phyloP scores from a whole-genome alignment of 2,797 vertebrate genomes.

The Acanthiza pusilla region DNA sequence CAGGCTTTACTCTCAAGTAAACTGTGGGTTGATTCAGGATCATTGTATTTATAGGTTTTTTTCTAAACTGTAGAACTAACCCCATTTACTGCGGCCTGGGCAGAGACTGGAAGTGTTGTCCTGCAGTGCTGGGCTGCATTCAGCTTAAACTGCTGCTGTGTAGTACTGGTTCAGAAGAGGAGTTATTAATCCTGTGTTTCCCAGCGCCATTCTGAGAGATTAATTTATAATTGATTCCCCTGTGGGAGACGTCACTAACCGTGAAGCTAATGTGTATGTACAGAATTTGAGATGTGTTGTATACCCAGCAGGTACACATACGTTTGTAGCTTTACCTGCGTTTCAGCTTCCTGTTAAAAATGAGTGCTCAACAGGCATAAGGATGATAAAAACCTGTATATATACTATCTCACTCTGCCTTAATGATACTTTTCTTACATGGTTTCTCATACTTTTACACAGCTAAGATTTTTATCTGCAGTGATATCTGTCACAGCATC shows the following conservation, averaged over 20 bases:
- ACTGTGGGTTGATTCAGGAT: neutral
- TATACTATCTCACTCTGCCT: neutral
- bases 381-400: neutral
- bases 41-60: neutral
- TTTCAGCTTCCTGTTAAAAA: neutral
- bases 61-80: neutral
- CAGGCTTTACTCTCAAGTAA: neutral
- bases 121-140: neutral
- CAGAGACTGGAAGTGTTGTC: neutral
- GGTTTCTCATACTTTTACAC: slow-evolving; percentile 34
- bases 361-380: rapidly evolving
- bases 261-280: neutral
- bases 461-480: slow-evolving; percentile 20
- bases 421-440: neutral
- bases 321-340: rapidly evolving
- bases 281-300: neutral
- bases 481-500: slow-evolving; percentile 42
- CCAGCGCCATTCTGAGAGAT: neutral
- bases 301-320: neutral
- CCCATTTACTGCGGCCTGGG: neutral
- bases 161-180: neutral
- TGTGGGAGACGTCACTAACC: neutral
- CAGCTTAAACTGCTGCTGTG: neutral
- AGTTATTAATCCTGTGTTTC: neutral
- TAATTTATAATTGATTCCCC: neutral